These are phyloP conservation scores for Podiceps cristatus DNA, from an alignment of 2,113 vertebrate species.

Conservation along the genomic window DNA sequence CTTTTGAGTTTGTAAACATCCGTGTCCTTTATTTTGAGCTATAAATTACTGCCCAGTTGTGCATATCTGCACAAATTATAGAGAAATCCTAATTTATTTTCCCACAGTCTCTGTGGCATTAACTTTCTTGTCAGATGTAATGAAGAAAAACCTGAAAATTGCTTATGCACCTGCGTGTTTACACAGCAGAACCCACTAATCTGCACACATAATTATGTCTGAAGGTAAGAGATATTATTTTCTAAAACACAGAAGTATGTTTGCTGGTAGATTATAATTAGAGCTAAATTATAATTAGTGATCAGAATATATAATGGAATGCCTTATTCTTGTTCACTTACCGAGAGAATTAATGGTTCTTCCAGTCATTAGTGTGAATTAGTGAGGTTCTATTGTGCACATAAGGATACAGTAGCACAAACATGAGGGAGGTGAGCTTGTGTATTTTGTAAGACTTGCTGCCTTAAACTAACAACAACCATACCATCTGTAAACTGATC, in stretches of 20 bases:
- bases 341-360: slow-evolving; percentile 52
- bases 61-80: not conserved
- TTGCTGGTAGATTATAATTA: slow-evolving; percentile 68
- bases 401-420: slow-evolving; percentile 55
- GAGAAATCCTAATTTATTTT: slow-evolving; percentile 50
- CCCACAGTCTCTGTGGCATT: slow-evolving; percentile 45
- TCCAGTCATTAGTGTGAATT: slow-evolving; percentile 58
- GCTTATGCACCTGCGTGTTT: slow-evolving; percentile 52
- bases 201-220: slow-evolving; percentile 43
- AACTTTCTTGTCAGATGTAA: slow-evolving; percentile 53
- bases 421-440: slow-evolving; percentile 36
- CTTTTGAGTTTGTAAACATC: slow-evolving; percentile 36
- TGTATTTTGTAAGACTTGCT: slow-evolving; percentile 49
- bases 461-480: slow-evolving; percentile 45
- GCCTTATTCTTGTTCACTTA: slow-evolving; percentile 62
- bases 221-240: slow-evolving; percentile 61
- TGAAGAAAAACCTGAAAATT: slow-evolving; percentile 59
- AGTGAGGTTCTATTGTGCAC: slow-evolving; percentile 55
- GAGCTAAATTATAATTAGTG: slow-evolving; percentile 51
- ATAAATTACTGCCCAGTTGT: slow-evolving; percentile 12
- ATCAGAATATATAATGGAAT: slow-evolving; percentile 61
- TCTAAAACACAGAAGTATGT: slow-evolving; percentile 61
- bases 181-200: slow-evolving; percentile 66
- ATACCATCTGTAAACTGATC: not conserved
- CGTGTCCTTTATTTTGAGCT: not conserved